These are phyloP conservation scores for Spea hammondii DNA, from an alignment of 2,797 vertebrate species.

Conservation along the genomic window DNA sequence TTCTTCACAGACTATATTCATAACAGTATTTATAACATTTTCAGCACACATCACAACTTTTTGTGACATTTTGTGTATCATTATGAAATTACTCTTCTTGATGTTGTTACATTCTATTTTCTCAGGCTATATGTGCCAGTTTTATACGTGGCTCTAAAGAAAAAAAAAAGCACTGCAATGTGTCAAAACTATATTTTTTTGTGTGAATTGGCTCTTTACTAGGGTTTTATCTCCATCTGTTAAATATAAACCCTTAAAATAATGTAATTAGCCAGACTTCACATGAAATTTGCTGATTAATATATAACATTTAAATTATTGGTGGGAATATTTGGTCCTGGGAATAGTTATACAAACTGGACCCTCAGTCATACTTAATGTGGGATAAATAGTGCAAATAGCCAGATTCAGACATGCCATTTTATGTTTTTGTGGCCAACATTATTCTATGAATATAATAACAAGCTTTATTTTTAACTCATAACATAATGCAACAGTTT, in stretches of 20 bases:
- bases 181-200: not conserved
- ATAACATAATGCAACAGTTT: no score
- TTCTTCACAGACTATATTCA: conserved; percentile 8
- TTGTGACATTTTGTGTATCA: not conserved
- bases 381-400: no score
- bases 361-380: no score
- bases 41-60: conserved; percentile 4
- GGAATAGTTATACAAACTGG: no score
- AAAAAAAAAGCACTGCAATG: not conserved
- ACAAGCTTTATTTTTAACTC: no score
- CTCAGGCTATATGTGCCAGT: no score
- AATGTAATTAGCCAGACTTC: not conserved
- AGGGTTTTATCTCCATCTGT: conserved; percentile 4
- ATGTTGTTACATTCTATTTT: no score
- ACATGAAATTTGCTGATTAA: not conserved
- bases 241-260: not conserved
- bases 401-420: no score
- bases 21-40: conserved; percentile 17
- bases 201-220: not conserved
- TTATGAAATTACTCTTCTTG: not conserved
- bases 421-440: no score
- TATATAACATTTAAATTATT: not conserved
- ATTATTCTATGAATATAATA: no score
- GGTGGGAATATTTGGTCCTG: not conserved
- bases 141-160: not conserved